Evolutionary conservation across 2,113 vertebrate species (phyloP).

Genomic region (Atractosteus spatula): DNA sequence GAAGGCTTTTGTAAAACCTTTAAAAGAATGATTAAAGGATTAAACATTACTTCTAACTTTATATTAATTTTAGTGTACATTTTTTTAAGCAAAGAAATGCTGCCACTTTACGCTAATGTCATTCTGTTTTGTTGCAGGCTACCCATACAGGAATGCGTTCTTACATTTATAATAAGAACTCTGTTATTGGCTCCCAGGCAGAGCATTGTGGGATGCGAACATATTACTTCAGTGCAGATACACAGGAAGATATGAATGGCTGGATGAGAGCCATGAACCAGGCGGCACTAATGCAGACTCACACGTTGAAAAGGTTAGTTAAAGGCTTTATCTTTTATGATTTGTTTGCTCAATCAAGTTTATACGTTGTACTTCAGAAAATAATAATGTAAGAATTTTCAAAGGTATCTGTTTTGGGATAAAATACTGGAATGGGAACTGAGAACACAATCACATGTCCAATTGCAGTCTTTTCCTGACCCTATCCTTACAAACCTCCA

Average conservation of each 20-base stretch:
- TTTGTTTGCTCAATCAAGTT: background rate
- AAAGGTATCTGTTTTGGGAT: too few relatives aligned
- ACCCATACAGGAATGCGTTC: conserved; percentile 93
- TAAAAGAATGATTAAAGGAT: too few relatives aligned
- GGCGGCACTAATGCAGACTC: conserved; percentile 89
- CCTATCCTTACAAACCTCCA: background rate
- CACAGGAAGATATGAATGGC: conserved; percentile 92
- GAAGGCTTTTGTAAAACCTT: too few relatives aligned
- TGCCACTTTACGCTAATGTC: too few relatives aligned
- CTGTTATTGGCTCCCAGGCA: conserved; percentile 84
- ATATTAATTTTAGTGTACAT: too few relatives aligned
- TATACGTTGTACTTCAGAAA: background rate
- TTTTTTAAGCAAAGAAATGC: too few relatives aligned
- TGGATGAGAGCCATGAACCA: conserved; percentile 97
- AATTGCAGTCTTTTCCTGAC: background rate
- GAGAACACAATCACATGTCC: background rate
- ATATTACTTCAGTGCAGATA: conserved; percentile 97
- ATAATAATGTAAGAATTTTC: too few relatives aligned
- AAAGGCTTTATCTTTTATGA: background rate
- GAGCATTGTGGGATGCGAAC: conserved; percentile 94
- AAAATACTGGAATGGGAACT: too few relatives aligned
- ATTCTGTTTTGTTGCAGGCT: conserved; percentile 62
- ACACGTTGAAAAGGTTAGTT: conserved; percentile 83
- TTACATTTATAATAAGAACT: conserved; percentile 89
- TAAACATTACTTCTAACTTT: too few relatives aligned